Base-by-base conservation (phyloP, 92 coral and sea anemone species). In the Pocillopora meandrina region DNA sequence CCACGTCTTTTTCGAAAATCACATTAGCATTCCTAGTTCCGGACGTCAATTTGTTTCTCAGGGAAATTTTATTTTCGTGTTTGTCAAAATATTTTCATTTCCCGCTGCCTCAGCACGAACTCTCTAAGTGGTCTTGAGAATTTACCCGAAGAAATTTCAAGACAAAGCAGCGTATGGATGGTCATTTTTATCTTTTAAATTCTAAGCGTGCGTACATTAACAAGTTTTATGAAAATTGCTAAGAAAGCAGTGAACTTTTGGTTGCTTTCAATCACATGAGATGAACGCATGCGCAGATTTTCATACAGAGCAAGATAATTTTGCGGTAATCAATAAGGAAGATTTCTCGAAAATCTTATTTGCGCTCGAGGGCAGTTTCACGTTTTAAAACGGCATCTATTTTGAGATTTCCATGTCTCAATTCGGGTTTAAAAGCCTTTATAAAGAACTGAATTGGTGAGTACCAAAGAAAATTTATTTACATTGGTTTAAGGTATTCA, bases 31-130 rank as follows among this genome's bases (percentile, higher is more conserved):
- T 65, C 19, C 0, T n/a, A 62, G 64, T 63, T 83, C 74, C 86
- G 72, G 80, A n/a, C 62, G 80, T 74, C 71, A 73, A 26, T 83
- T 18, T 47, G 56, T 49, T 73, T 11, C 80, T 62, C 56, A 42
- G 69, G 76, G 85, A 60, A 81, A 81, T 71, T 19, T 59, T 70
- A 56, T 81, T 81, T 71, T 71, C 34, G 35, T 49, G 73, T 73
- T 82, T 82, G 79, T 36, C 86, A 83, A 83, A 83, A 61, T 56
- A 74, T 31, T 83, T 74, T 83, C 64, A 73, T 42, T 73, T 74
- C 47, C 70, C 63, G 15, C 56, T 80, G 31, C 64, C 63, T 70
- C 63, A 52, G 42, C 10, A 1, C 7, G 35, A n/a, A 0, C 36
- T 21, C 36, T 17, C 57, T 21, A 74, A 56, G n/a, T 56, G 66